phyloP scores from a whole-genome alignment of 2,113 vertebrate species.

The Nanorana parkeri region DNA sequence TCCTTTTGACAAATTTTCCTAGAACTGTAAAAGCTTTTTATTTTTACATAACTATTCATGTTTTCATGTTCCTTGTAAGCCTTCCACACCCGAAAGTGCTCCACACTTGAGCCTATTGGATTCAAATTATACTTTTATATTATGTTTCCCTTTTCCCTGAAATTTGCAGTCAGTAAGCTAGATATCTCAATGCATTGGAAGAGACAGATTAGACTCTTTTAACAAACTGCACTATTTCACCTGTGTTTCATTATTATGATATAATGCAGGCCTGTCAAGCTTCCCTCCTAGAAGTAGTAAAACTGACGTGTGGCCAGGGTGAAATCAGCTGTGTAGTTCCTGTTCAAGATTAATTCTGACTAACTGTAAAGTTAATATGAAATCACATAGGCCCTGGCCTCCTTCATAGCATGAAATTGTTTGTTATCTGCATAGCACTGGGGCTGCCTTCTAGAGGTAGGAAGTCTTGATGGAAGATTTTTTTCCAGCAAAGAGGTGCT shows the following conservation, averaged over 20 bases:
- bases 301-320: neutral
- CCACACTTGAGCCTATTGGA: too few relatives aligned
- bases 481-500: neutral
- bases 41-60: too few relatives aligned
- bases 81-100: too few relatives aligned
- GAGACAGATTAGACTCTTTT: constrained; percentile 5
- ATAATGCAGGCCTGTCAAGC: neutral
- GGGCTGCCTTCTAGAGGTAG: neutral
- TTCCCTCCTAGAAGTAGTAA: constrained; percentile 8
- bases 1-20: too few relatives aligned
- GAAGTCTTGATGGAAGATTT: neutral
- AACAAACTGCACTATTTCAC: neutral
- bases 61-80: too few relatives aligned
- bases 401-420: neutral
- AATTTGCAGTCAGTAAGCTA: neutral
- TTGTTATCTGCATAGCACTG: neutral
- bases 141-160: too few relatives aligned
- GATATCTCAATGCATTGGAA: neutral
- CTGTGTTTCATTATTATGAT: constrained; percentile 18
- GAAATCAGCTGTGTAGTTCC: neutral
- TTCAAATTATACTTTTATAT: too few relatives aligned
- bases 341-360: constrained; percentile 5
- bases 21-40: too few relatives aligned
- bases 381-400: neutral
- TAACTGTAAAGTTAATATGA: neutral